phyloP scores from a whole-genome alignment of 2,797 vertebrate species.

The Orestias chungarensis region DNA sequence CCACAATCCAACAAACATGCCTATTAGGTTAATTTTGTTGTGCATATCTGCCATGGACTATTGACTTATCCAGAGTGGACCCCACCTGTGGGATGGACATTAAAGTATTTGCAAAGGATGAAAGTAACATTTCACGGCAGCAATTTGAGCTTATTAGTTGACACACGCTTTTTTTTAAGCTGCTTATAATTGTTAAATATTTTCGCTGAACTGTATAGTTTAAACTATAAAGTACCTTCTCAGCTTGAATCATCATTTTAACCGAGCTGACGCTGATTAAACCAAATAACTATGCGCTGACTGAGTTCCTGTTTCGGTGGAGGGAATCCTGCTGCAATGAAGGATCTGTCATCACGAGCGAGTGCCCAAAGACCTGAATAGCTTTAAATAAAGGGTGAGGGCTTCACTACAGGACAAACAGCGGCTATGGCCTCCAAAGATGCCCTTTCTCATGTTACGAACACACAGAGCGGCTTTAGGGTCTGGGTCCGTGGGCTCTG shows the following conservation, averaged over 20 bases:
- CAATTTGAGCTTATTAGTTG: not conserved
- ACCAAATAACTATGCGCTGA: constrained; percentile 46
- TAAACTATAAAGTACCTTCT: not conserved
- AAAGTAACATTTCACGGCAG: not conserved
- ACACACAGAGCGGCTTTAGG: constrained; percentile 25
- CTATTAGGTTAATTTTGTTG: too few species aligned
- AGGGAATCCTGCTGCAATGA: constrained; percentile 26
- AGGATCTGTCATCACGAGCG: constrained; percentile 23
- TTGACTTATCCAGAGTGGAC: not conserved
- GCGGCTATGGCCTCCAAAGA: constrained; percentile 38
- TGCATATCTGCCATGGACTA: not conserved
- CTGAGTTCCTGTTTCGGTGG: constrained; percentile 21
- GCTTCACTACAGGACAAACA: constrained; percentile 45
- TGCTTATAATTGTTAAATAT: not conserved
- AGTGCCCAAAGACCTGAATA: constrained; percentile 10
- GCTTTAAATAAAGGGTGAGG: constrained; percentile 19
- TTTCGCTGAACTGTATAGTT: not conserved
- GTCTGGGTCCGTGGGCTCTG: constrained; percentile 27
- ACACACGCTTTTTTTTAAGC: not conserved
- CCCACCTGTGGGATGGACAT: not conserved
- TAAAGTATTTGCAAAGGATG: not conserved
- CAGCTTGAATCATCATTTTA: constrained; percentile 7
- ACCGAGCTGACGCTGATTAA: constrained; percentile 27
- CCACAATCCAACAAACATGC: too few species aligned
- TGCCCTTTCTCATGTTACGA: constrained; percentile 70